These are phyloP conservation scores for Delichon dasypus DNA, from an alignment of 2,797 vertebrate genomes.

Conservation along the genomic window DNA sequence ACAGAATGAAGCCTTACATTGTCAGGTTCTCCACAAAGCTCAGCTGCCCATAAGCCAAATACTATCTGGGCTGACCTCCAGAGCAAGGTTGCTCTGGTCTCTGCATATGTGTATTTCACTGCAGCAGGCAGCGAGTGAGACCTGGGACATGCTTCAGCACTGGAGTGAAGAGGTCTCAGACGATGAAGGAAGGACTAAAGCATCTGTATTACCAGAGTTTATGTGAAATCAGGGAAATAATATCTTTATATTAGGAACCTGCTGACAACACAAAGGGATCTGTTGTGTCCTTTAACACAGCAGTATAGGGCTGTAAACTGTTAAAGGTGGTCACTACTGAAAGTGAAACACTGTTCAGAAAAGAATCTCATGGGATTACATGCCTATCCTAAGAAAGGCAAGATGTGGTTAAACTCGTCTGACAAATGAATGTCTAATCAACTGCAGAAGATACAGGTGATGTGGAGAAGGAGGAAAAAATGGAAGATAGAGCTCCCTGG, in stretches of 20 bases:
- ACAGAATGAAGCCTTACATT: not conserved
- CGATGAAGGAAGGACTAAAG: not conserved
- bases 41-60: not conserved
- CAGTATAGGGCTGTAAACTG: not conserved
- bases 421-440: not conserved
- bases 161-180: not conserved
- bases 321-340: not conserved
- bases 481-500: not conserved
- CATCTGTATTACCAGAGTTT: not conserved
- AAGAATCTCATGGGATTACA: not conserved
- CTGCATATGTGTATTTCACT: not conserved
- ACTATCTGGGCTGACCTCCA: not conserved
- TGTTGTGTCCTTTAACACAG: not conserved
- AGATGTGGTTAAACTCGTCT: not conserved
- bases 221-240: not conserved
- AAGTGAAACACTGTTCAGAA: not conserved
- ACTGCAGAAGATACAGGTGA: not conserved
- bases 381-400: not conserved
- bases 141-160: not conserved
- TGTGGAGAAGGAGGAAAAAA: not conserved
- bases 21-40: not conserved
- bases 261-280: not conserved
- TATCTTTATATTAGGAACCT: not conserved
- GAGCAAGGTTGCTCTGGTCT: not conserved
- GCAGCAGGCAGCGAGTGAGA: fast-evolving